Conservation (phyloP, 2,797 vertebrate species). For the Pempheris klunzingeri region DNA sequence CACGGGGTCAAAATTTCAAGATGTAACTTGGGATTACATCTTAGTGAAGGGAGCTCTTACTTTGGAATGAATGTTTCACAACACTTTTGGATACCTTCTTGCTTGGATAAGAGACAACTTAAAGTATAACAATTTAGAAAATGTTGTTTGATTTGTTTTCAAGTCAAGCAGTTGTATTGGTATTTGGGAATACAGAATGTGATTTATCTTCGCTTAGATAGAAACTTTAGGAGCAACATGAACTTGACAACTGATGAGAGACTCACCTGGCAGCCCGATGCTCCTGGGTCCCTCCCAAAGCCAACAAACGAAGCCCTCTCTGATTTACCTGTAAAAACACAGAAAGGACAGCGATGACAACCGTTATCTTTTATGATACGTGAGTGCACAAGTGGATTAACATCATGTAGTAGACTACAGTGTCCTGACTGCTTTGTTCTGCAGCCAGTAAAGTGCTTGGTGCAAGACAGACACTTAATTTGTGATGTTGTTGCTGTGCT, state of each 20-base stretch:
- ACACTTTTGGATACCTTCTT: background rate
- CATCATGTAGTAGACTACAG: background rate
- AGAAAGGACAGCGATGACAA: slow-evolving; percentile 66
- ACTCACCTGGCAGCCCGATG: slow-evolving; percentile 93
- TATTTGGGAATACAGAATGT: background rate
- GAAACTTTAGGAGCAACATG: background rate
- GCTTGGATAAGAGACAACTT: background rate
- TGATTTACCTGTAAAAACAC: slow-evolving; percentile 82
- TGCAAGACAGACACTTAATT: background rate
- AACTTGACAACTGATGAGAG: slow-evolving; percentile 16
- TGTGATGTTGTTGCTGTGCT: too few species aligned
- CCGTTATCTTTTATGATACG: slow-evolving; percentile 19
- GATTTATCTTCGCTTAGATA: background rate
- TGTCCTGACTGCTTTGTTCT: background rate
- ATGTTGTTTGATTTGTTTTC: background rate
- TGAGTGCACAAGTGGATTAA: slow-evolving; percentile 3
- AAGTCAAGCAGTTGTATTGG: background rate
- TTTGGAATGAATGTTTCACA: slow-evolving; percentile 35
- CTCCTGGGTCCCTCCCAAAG: slow-evolving; percentile 90
- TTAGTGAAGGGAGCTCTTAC: background rate
- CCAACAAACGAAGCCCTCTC: slow-evolving; percentile 81
- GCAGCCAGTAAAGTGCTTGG: background rate
- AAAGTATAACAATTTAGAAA: background rate
- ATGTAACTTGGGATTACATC: background rate
- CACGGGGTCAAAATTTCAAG: background rate